A percentile compares a stretch with the other conserved stretches of the same genome.
Evolutionary conservation across 2,113 vertebrate genomes (phyloP).

Genomic region (Ranitomeya variabilis): DNA sequence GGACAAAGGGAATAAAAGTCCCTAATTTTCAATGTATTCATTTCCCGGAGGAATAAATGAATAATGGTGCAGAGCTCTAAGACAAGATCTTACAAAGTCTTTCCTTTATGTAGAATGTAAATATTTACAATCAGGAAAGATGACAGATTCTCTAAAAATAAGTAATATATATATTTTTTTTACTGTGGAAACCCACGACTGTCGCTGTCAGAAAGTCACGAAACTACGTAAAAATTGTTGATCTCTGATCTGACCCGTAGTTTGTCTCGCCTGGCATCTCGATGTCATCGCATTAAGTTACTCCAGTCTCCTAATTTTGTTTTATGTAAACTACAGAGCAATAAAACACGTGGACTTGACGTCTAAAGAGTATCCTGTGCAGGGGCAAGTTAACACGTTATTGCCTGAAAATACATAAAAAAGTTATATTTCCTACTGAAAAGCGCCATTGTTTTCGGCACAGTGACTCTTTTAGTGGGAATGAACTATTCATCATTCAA

Average conservation of each 20-base stretch:
- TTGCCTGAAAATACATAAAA: not conserved
- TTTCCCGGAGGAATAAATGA: too few relatives aligned
- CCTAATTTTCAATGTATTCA: too few relatives aligned
- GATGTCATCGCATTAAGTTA: not conserved
- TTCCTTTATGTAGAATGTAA: too few relatives aligned
- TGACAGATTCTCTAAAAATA: too few relatives aligned
- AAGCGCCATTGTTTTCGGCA: conserved; percentile 12
- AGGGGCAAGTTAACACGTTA: not conserved
- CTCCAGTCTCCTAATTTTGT: not conserved
- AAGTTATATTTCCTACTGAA: not conserved
- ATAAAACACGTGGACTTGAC: not conserved
- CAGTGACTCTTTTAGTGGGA: conserved; percentile 26
- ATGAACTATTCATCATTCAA: conserved; percentile 35
- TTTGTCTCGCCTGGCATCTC: not conserved
- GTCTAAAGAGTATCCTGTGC: not conserved
- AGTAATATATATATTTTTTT: too few relatives aligned
- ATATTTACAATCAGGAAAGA: too few relatives aligned
- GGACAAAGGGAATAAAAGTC: too few relatives aligned
- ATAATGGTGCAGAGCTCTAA: too few relatives aligned
- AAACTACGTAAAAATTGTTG: not conserved
- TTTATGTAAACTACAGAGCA: conserved; percentile 18
- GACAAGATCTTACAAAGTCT: too few relatives aligned
- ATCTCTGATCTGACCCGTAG: not conserved
- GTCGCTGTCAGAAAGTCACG: not conserved
- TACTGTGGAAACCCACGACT: not conserved